Percentiles rank a stretch among this genome's conserved stretches.
Evolutionary conservation across 2,797 vertebrate species (phyloP).

Genomic region (Eulemur mongoz): DNA sequence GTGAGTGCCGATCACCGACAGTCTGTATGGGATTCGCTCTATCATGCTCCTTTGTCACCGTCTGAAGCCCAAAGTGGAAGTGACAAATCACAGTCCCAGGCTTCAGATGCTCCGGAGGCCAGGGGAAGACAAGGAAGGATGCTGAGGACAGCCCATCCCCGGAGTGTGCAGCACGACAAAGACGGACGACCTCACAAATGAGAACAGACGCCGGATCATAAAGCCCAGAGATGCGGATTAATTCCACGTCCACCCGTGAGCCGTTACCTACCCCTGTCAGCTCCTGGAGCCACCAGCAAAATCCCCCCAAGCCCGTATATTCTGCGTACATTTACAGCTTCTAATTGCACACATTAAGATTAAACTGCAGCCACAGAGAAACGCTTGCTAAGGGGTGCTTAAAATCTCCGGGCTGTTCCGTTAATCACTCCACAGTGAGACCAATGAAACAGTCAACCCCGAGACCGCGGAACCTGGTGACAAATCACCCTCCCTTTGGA

Average conservation of each 20-base stretch:
- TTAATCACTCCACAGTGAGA: conserved; percentile 72
- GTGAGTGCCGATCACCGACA: not conserved
- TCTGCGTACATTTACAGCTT: conserved; percentile 58
- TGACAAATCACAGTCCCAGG: not conserved
- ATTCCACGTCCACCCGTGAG: conserved; percentile 24
- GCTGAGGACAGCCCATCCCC: not conserved
- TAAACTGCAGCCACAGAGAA: not conserved
- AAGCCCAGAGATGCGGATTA: conserved; percentile 30
- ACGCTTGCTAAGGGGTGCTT: not conserved
- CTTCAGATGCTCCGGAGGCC: not conserved
- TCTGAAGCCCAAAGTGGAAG: not conserved
- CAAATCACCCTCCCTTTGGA: conserved; percentile 80
- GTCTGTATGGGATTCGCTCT: rapidly evolving
- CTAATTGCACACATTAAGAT: conserved; percentile 47
- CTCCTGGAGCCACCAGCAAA: not conserved
- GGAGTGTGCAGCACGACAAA: not conserved
- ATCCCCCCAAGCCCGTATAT: not conserved
- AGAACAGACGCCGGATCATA: not conserved
- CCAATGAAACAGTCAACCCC: conserved; percentile 81
- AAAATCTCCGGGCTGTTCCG: not conserved
- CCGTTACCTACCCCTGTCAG: conserved; percentile 52
- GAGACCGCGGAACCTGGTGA: conserved; percentile 75
- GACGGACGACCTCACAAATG: not conserved
- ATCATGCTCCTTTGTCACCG: not conserved
- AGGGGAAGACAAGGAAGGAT: not conserved